Conservation (phyloP, 23 tunicate genomes). For the Trididemnum nubilum region DNA sequence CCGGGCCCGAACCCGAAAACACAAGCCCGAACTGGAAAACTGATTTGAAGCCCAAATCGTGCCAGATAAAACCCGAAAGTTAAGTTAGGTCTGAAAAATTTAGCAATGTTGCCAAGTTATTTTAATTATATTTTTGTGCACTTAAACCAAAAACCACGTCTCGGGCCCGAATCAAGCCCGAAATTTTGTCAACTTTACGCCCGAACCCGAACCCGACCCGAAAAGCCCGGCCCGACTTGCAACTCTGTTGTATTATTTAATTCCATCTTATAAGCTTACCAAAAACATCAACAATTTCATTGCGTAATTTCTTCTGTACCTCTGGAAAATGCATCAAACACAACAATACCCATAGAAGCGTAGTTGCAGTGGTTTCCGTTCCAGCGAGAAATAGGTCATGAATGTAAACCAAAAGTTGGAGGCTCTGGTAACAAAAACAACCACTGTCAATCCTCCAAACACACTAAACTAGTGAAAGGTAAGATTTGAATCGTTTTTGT, state of each 20-base stretch:
- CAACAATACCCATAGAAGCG: constrained; percentile 45
- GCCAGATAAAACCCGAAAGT: not conserved
- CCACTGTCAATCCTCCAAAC: not conserved
- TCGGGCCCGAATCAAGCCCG: too few species aligned
- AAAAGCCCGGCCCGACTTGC: too few species aligned
- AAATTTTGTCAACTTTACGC: too few species aligned
- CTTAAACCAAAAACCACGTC: too few species aligned
- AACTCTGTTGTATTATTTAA: not conserved
- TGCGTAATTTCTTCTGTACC: constrained; percentile 42
- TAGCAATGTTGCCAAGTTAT: too few species aligned
- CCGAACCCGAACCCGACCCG: too few species aligned
- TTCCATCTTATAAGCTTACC: constrained; percentile 43
- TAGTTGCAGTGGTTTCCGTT: constrained; percentile 62
- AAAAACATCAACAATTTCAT: constrained; percentile 48
- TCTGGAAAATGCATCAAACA: constrained; percentile 42
- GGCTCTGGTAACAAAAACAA: constrained; percentile 26
- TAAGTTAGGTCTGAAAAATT: too few species aligned
- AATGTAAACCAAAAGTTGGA: constrained; percentile 33
- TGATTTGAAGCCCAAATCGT: not conserved
- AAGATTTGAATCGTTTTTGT: too few species aligned
- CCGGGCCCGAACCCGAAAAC: too few species aligned
- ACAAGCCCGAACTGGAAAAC: too few species aligned
- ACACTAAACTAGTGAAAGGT: not conserved
- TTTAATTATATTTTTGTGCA: too few species aligned
- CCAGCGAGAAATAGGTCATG: constrained; percentile 62